Base-by-base conservation (phyloP, 2,113 vertebrate genomes). In the Cebidichthys violaceus region DNA sequence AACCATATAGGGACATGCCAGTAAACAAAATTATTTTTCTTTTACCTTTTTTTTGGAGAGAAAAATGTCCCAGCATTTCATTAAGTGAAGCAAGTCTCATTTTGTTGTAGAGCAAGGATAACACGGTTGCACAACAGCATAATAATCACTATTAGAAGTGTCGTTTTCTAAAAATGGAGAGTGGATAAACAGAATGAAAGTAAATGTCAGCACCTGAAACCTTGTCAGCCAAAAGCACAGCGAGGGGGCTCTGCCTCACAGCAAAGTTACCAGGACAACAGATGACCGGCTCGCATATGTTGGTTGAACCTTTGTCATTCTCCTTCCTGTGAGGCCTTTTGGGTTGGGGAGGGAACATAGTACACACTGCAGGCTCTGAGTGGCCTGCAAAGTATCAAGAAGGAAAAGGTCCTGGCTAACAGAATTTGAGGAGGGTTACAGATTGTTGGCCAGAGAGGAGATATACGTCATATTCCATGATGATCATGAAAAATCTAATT, bases 281-380 rank as follows among this genome's bases (percentile, higher is more conserved):
- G 74, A 62, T 84, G 87, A 91, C 90, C 89, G 84, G 47, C 80
- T 74, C n/a, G 20, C 89, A 91, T 93, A 39, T 93, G 93, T 82
- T 88, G 39, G 67, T 31, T 94, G 92, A 91, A 90, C 91, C 79
- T 72, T 75, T 29, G 77, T 84, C 47, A 35, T 54, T 59, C 57
- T 54, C 70, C 75, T 94, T 93, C 91, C 93, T 94, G 79, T 81
- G 82, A 81, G 85, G 47, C 43, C 70, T 82, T 59, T 82, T 71
- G 70, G 66, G 31, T 31, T 57, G 72, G 31, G 64, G 77, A 79
- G 85, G 83, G 76, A 57, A 64, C 13, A 11, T 7, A 70, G 54
- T 57, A 73, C 31, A 57, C 35, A 20, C 20, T 33, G 57, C 59
- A 55, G 31, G 22, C 45, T 73, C 35, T 5, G 29, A 41, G 24